phyloP scores from a whole-genome alignment of 2,797 vertebrate species.

The Arctocebus calabarensis region DNA sequence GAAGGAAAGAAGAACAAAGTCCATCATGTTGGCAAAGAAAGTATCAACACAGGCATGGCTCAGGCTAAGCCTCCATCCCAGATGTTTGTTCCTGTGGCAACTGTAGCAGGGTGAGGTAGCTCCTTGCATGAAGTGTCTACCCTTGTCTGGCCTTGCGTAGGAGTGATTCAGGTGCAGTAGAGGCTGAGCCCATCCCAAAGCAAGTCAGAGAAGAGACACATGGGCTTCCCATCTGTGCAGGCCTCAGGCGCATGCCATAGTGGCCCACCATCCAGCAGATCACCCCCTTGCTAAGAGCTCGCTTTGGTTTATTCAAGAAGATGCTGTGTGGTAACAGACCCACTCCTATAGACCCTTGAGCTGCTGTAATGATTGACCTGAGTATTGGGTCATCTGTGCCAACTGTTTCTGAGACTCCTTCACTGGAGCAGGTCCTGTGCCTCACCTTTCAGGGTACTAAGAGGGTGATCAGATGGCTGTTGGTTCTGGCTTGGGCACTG shows the following conservation, averaged over 20 bases:
- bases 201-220: conserved; percentile 88
- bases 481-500: neutral
- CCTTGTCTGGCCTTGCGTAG: conserved; percentile 92
- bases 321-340: conserved; percentile 87
- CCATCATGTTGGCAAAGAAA: neutral
- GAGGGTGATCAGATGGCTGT: neutral
- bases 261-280: conserved; percentile 88
- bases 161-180: conserved; percentile 89
- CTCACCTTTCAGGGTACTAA: conserved; percentile 89
- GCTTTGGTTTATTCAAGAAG: conserved; percentile 91
- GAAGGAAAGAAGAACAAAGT: neutral
- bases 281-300: conserved; percentile 88
- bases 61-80: neutral
- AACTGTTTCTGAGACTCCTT: conserved; percentile 91
- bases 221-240: conserved; percentile 91
- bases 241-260: conserved; percentile 84
- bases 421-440: conserved; percentile 90
- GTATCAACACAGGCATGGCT: neutral
- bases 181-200: conserved; percentile 88
- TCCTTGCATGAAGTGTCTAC: conserved; percentile 85
- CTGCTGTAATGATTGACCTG: conserved; percentile 87
- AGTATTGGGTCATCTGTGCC: conserved; percentile 87
- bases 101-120: conserved; percentile 81
- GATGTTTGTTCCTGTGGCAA: neutral
- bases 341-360: conserved; percentile 89